Evolutionary conservation across 1,140 invertebrate species (phyloP).

Genomic region (Linepithema humile): DNA sequence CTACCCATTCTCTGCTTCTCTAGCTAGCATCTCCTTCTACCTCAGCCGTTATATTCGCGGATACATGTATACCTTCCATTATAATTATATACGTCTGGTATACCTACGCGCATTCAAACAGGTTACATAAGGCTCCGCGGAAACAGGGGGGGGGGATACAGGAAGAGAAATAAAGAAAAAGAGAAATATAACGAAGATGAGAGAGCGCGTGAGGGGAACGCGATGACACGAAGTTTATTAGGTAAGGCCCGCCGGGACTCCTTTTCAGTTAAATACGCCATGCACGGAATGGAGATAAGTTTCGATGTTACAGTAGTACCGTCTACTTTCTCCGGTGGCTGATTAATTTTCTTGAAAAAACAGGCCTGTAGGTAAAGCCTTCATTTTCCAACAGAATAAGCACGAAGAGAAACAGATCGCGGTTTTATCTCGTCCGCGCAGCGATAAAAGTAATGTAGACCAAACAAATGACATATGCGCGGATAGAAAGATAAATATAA

Average conservation of each 20-base stretch:
- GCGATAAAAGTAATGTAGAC: neutral
- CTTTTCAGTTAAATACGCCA: conserved; percentile 36
- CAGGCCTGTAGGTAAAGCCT: neutral
- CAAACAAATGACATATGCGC: neutral
- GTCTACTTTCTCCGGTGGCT: conserved; percentile 33
- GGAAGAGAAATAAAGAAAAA: neutral
- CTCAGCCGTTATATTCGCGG: conserved; percentile 36
- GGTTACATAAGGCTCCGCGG: conserved; percentile 53
- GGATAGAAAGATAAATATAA: neutral
- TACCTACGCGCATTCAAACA: conserved; percentile 66
- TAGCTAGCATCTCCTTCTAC: neutral
- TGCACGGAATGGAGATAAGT: conserved; percentile 26
- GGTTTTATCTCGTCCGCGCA: neutral
- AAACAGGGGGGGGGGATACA: neutral
- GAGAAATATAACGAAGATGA: neutral
- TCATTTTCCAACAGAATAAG: neutral
- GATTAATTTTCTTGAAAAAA: conserved; percentile 52
- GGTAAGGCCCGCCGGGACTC: neutral
- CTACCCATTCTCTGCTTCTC: neutral
- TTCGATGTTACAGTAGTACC: conserved; percentile 18
- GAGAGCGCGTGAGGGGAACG: conserved; percentile 29
- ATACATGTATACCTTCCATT: conserved; percentile 61
- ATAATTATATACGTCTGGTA: conserved; percentile 60
- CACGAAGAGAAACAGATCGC: neutral
- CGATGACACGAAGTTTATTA: conserved; percentile 62